Evolutionary conservation across 2,113 vertebrate species (phyloP).

Genomic region (Pollimyrus isidori): DNA sequence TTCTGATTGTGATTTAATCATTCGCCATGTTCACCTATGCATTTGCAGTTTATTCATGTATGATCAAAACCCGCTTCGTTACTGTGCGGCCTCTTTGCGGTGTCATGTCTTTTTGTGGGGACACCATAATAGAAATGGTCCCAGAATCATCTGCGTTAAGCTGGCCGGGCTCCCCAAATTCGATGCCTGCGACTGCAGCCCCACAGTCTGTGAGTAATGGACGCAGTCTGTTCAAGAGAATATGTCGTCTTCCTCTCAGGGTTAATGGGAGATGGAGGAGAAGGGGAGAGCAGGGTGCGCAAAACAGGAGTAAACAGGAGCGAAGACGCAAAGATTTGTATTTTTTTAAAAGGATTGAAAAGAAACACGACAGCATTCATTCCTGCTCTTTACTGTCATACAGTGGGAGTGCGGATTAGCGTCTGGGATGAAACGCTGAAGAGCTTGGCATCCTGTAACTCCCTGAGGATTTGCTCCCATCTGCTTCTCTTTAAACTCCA

Average conservation of each 20-base stretch:
- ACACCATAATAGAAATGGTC: background rate
- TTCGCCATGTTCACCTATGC: background rate
- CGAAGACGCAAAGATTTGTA: background rate
- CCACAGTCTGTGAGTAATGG: background rate
- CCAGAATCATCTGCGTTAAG: background rate
- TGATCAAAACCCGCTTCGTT: background rate
- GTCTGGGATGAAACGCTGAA: background rate
- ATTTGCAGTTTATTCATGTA: background rate
- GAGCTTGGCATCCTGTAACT: background rate
- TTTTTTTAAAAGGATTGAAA: constrained; percentile 15
- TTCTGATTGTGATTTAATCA: background rate
- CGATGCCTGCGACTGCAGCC: background rate
- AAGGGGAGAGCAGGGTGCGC: background rate
- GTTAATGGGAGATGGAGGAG: background rate
- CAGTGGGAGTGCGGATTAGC: constrained; percentile 16
- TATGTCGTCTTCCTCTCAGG: background rate
- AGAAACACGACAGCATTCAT: constrained; percentile 14
- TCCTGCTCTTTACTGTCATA: background rate
- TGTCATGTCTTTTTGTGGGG: background rate
- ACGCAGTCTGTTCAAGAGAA: background rate
- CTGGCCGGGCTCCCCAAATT: background rate
- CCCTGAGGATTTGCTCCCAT: constrained; percentile 17
- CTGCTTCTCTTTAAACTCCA: constrained; percentile 10
- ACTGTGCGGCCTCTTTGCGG: background rate
- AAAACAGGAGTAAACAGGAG: background rate